Base-by-base conservation (phyloP, 2,113 vertebrate genomes). In the Myocastor coypus region DNA sequence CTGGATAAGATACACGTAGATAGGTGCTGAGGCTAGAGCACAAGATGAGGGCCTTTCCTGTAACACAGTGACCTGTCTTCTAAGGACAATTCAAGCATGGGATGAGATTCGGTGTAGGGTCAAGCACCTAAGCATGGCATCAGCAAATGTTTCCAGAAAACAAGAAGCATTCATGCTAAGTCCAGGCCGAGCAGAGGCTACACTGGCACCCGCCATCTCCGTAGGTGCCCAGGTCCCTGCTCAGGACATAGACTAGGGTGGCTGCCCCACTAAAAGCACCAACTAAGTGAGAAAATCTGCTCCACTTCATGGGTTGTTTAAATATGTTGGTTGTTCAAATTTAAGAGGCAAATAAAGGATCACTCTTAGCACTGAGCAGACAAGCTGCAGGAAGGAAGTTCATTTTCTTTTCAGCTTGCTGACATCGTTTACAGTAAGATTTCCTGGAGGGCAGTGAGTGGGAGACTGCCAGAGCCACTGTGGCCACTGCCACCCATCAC, bases 221-320 rank as follows among this genome's bases (percentile, higher is more conserved):
- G 30, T 55, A 0, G 14, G 40, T 77, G 10, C 19, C 50, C 13
- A 14, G 40, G 57, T 84, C 57, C n/a, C 19, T 17, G 42, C 50
- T 7, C 30, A 83, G 32, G 22, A 77, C 66, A 55, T 59, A 59
- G 86, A 71, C 4, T 3, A 26, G 26, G 30, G 13, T 34, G 85
- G 4, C 68, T 50, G 5, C 3, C 0, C 1, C 1, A 22, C 34
- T 14, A 83, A 66, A 64, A 6, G 63, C 10, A 64, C 12, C 3
- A 7, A 24, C 1, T 13, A 84, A 42, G 14, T 42, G 42, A 75
- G 63, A 59, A 37, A 71, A 82, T 11, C 57, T n/a, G 3, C 87
- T 95, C 59, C 59, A 42, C 75, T 84, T 83, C 69, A 50, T 2
- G 59, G 52, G 71, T 73, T 83, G n/a, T 75, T 89, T 93, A 89